Evolutionary conservation across 2,113 vertebrate genomes (phyloP), one percentile per base, ranked within the genome.

Genomic region (Antechinus stuartii): DNA sequence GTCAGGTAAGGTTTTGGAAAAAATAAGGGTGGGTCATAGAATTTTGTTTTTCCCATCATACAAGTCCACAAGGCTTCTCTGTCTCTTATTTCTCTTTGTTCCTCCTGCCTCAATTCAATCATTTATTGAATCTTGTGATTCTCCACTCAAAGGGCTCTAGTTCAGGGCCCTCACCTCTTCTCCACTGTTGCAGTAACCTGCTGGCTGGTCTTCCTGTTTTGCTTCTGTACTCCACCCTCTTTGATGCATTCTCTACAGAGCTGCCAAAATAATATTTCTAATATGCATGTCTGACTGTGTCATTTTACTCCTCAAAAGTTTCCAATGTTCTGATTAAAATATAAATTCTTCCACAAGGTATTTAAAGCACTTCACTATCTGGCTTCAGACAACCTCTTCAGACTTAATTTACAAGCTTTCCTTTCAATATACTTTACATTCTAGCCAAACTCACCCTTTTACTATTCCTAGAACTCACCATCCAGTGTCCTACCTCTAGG

Each of bases 1-100:
- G 10, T 35, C 11, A 14, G 2, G 0, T 1, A 12, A 25, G 57
- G 27, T 26, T 30, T 9, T 30, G 52, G 11, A 12, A 1, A 0
- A 76, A 76, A 30, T 12, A n/a, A n/a, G 35, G 2, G 55, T 49
- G 89, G 46, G 54, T 30, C 61, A 91, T 0, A 7, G n/a, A 14
- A 47, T 91, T 89, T 10, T 16, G 8, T 49, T 50, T 35, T 54
- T 27, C 0, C 46, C 9, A 55, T 22, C 30, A 8, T 52, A 2
- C 22, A 50, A 46, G 5, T 76, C n/a, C 68, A 42, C 35, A 76
- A 19, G 35, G n/a, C 68, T 76, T 76, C 61, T 76, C 16, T 19
- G 35, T 76, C 16, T n/a, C 61, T 16, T 76, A 14, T 35, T 76
- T n/a, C 68, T 76, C 35, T 68, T 76, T 76, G 35, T 19, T 76